Conservation (phyloP, 2,797 vertebrate genomes). For the Gallinago stenura region DNA sequence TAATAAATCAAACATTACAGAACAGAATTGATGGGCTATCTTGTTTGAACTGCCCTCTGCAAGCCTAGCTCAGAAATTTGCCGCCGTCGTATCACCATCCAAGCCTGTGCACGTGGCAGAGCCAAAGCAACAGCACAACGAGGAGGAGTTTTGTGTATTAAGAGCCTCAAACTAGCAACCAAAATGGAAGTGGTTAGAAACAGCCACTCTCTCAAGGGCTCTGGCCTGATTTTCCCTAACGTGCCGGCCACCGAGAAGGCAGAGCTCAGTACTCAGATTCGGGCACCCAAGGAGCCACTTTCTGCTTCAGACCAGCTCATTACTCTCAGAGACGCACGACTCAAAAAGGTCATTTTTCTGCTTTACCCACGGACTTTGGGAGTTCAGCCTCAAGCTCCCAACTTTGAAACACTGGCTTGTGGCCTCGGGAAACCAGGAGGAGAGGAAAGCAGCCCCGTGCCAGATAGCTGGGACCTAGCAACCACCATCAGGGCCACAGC, state of each 20-base stretch:
- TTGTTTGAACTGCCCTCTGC: background rate
- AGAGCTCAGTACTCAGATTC: background rate
- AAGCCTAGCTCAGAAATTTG: background rate
- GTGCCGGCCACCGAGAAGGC: rapidly evolving
- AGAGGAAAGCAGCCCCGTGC: background rate
- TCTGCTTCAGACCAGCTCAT: background rate
- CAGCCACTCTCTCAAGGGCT: background rate
- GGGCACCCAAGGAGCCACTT: background rate
- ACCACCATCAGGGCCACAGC: background rate
- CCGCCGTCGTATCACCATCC: background rate
- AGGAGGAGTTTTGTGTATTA: background rate
- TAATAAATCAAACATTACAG: constrained; percentile 53
- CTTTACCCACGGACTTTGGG: background rate
- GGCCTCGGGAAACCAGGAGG: background rate
- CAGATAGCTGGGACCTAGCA: background rate
- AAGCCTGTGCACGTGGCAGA: background rate
- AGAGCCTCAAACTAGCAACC: background rate
- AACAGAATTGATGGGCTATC: background rate
- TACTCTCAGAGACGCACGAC: background rate
- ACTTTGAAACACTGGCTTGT: background rate
- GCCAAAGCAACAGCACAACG: background rate
- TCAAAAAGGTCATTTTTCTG: background rate
- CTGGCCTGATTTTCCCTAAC: background rate
- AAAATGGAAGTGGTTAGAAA: background rate
- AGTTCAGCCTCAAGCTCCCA: background rate